A percentile compares a stretch with the other conserved stretches of the same genome.
phyloP scores from a whole-genome alignment of 2,797 vertebrate species.

The Pampus argenteus region DNA sequence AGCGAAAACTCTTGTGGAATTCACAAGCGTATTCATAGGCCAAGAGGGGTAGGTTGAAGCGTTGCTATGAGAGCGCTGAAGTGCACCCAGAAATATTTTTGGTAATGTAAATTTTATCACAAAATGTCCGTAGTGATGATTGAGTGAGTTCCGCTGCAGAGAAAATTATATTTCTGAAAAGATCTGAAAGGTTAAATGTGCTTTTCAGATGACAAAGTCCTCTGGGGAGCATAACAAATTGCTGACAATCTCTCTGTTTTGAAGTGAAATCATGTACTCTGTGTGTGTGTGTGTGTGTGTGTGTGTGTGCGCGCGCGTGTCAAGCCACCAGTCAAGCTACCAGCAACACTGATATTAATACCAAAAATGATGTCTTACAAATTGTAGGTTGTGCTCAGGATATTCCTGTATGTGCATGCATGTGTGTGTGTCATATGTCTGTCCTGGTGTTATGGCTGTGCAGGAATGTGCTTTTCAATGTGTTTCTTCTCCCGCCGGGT shows the following conservation, averaged over 20 bases:
- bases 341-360: conserved; percentile 61
- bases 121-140: conserved; percentile 58
- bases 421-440: conserved; percentile 39
- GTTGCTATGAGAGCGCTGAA: conserved; percentile 47
- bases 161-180: conserved; percentile 53
- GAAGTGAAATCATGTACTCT: conserved; percentile 45
- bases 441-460: conserved; percentile 46
- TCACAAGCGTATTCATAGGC: conserved; percentile 64
- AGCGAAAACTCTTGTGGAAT: conserved; percentile 77
- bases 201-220: conserved; percentile 55
- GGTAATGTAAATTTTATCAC: conserved; percentile 57
- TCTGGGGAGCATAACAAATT: conserved; percentile 48
- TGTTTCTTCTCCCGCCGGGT: conserved; percentile 58
- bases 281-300: conserved; percentile 11
- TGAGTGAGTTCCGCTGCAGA: conserved; percentile 40
- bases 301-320: conserved; percentile 10
- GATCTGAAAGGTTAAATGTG: conserved; percentile 64
- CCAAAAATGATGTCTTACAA: conserved; percentile 62
- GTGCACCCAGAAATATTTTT: conserved; percentile 52
- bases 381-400: conserved; percentile 48
- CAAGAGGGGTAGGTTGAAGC: background rate
- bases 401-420: conserved; percentile 21
- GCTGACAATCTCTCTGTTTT: conserved; percentile 56
- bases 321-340: conserved; percentile 35
- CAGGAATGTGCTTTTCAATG: conserved; percentile 67